phyloP scores from a whole-genome alignment of 2,113 vertebrate genomes.

The Sturnira hondurensis region DNA sequence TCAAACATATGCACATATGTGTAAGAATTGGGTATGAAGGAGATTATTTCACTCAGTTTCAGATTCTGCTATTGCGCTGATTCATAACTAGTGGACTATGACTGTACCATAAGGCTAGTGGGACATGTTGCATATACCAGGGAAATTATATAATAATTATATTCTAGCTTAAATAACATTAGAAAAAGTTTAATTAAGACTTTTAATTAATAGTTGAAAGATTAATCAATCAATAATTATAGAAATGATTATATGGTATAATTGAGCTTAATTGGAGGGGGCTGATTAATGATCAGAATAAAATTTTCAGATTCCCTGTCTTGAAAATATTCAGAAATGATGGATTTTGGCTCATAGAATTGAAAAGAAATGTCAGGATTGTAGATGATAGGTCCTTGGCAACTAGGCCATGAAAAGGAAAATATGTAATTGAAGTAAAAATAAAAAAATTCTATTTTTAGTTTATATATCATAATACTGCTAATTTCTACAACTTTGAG shows the following conservation, averaged over 20 bases:
- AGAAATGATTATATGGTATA: conserved; percentile 82
- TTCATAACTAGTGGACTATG: conserved; percentile 40
- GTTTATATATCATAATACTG: neutral
- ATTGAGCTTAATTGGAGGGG: conserved; percentile 83
- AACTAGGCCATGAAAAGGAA: conserved; percentile 46
- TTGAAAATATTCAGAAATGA: conserved; percentile 78
- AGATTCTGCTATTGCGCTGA: neutral
- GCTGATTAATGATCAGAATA: conserved; percentile 83
- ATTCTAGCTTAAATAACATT: conserved; percentile 81
- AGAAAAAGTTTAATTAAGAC: conserved; percentile 82
- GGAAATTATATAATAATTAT: conserved; percentile 83
- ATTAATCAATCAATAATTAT: conserved; percentile 88
- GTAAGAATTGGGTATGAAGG: neutral
- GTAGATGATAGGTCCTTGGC: conserved; percentile 35
- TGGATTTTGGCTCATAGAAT: conserved; percentile 70
- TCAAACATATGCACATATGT: neutral
- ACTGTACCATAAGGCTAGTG: conserved; percentile 65
- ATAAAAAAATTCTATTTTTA: conserved; percentile 42
- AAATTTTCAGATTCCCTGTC: conserved; percentile 76
- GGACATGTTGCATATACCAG: conserved; percentile 69
- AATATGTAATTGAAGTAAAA: conserved; percentile 29
- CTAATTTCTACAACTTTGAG: neutral
- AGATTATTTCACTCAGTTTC: neutral
- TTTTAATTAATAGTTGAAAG: conserved; percentile 85
- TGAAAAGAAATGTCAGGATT: conserved; percentile 65